Evolutionary conservation across 2,888 invertebrate genomes (phyloP).

Genomic region (Plagodis pulveraria): DNA sequence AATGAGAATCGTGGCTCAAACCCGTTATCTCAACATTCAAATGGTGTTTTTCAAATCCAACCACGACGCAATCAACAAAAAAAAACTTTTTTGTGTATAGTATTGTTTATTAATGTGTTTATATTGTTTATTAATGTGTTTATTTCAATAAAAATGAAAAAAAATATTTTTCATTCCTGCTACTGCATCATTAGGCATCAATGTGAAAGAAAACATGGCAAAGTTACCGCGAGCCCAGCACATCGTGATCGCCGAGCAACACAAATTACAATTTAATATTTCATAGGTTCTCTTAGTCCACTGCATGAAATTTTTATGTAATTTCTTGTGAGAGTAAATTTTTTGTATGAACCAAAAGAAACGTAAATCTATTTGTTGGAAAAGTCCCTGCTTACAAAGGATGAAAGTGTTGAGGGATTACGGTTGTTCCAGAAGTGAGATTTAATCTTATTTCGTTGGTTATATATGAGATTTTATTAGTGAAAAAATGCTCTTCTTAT

Average conservation of each 20-base stretch:
- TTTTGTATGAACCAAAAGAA: conserved; percentile 21
- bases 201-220: conserved; percentile 20
- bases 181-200: conserved; percentile 2
- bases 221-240: conserved; percentile 28
- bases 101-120: too few relatives aligned
- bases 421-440: not conserved
- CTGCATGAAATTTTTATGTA: conserved; percentile 38
- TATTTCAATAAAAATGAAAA: too few relatives aligned
- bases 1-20: not conserved
- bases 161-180: too few relatives aligned
- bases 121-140: too few relatives aligned
- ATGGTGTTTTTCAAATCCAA: not conserved
- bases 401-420: conserved; percentile 18
- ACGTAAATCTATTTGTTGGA: conserved; percentile 20
- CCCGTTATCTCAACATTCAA: not conserved
- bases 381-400: conserved; percentile 4
- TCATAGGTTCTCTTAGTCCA: conserved; percentile 39
- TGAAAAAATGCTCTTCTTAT: too few relatives aligned
- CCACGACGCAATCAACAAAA: not conserved
- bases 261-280: conserved; percentile 57
- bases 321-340: conserved; percentile 36
- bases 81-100: too few relatives aligned
- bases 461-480: not conserved
- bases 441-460: conserved; percentile 3
- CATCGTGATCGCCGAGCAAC: conserved; percentile 30